Evolutionary conservation across 2,888 invertebrate species (phyloP), one percentile per base, ranked within the genome.

Genomic region (Polymixis lichenea): DNA sequence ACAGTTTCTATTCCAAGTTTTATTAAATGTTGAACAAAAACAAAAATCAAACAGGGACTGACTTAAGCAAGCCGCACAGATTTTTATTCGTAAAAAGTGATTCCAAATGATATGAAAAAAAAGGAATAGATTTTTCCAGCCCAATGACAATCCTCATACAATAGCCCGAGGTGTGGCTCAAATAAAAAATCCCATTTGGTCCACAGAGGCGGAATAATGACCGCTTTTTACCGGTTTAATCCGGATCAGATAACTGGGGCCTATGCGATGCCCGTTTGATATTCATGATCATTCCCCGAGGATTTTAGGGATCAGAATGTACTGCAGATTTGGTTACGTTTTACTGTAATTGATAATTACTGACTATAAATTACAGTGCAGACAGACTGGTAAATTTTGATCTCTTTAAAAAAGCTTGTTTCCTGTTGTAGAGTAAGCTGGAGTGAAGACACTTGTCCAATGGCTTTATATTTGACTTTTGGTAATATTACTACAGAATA

Each of bases 181-280:
- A 93, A 95, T 92, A 94, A 94, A 95, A 96, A 95, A 95, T 95
- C 95, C 92, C 91, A 94, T 95, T 94, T 90, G 78, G 81, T 70
- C 89, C 91, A 93, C 89, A 87, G 92, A 94, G 93, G 95, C 95
- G 95, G 95, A 96, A 96, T 96, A 96, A 96, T 95, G 91, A 95
- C 93, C 90, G 94, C 95, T 95, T 96, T 96, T 96, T 96, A 95
- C 95, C 90, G 93, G 92, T 86, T 89, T 95, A 96, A 96, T 95
- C 95, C 94, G 92, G 94, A 95, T 96, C 95, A 94, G 95, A 96
- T 95, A 94, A 91, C 91, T 90, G 83, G 86, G 86, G 90, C 83
- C 83, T 92, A 93, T 93, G 91, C 90, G 93, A 94, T 93, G 93
- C 92, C 88, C 91, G 94, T 95, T 95, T 94, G 94, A 95, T 95